Conservation (phyloP, 1,140 invertebrate genomes). For the Scaptomyza montana region DNA sequence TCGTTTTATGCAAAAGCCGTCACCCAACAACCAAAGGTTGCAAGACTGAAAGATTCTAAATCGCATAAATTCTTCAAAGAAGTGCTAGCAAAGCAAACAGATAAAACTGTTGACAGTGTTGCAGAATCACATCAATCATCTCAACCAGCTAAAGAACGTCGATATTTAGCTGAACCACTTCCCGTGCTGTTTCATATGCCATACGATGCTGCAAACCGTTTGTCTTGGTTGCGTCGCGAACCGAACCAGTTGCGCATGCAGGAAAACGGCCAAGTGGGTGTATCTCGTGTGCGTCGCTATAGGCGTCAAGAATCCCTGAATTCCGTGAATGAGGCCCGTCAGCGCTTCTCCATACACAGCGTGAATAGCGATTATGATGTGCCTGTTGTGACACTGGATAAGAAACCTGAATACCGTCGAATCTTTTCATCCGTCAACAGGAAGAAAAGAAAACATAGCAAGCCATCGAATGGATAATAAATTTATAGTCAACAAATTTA, state of each 20-base stretch:
- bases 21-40: neutral
- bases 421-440: neutral
- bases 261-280: neutral
- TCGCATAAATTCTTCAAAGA: too few relatives aligned
- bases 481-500: neutral
- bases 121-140: too few relatives aligned
- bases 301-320: neutral
- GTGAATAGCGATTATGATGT: neutral
- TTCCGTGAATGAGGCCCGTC: neutral
- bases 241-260: constrained; percentile 4
- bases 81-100: neutral
- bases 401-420: constrained; percentile 8
- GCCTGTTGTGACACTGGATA: neutral
- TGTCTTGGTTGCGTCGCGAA: constrained; percentile 34
- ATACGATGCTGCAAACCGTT: constrained; percentile 7
- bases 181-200: constrained; percentile 36
- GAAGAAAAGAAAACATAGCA: neutral
- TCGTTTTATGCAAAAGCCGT: neutral
- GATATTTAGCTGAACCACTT: constrained; percentile 2
- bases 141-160: neutral
- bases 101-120: neutral
- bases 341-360: constrained; percentile 9
- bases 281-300: neutral
- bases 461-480: neutral
- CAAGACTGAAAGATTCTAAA: too few relatives aligned